Evolutionary conservation across 2,797 vertebrate species (phyloP), one percentile per base, ranked within the genome.

Genomic region (Serranus cabrilla): DNA sequence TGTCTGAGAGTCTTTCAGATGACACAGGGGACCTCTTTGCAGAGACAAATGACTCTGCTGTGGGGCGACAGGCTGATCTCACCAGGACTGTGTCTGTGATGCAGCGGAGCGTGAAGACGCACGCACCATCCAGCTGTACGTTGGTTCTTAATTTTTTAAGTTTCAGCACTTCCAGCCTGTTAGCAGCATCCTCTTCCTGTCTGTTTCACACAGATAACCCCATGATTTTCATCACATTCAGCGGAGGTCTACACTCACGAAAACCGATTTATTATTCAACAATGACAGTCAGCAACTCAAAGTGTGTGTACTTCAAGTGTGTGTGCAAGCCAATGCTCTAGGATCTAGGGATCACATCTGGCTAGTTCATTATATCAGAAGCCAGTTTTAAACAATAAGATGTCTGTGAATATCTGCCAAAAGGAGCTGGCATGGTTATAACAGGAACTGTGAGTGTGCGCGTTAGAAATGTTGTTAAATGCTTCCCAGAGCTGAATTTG

Each of bases 371-470:
- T 89, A 84, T 42, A 85, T 84, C 76, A 69, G n/a, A 51, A 71
- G 79, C 74, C 81, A 83, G 11, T 79, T 72, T 56, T 64, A 42
- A 67, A 84, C 69, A 77, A 84, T 78, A 78, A 75, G 62, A 74
- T 27, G 71, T 61, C 61, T 81, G 74, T 80, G 84, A 82, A 66
- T 52, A 66, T 64, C 56, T 81, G 86, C 85, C 88, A 86, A 62
- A 13, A 17, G 55, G 14, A 81, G 65, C 82, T 87, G 88, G 76
- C 82, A 63, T 3, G 0, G 57, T 49, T 67, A 16, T 21, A 64
- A 70, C 45, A 66, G 39, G 25, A 69, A 43, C 40, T 58, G 70
- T 37, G 52, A 11, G 55, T 62, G 73, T 37, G 52, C 9, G 47
- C 58, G 73, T 66, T 71, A n/a, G 34, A 82, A 58, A 70, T 66